phyloP scores from a whole-genome alignment of 2,113 vertebrate species.

The Nipponia nippon region DNA sequence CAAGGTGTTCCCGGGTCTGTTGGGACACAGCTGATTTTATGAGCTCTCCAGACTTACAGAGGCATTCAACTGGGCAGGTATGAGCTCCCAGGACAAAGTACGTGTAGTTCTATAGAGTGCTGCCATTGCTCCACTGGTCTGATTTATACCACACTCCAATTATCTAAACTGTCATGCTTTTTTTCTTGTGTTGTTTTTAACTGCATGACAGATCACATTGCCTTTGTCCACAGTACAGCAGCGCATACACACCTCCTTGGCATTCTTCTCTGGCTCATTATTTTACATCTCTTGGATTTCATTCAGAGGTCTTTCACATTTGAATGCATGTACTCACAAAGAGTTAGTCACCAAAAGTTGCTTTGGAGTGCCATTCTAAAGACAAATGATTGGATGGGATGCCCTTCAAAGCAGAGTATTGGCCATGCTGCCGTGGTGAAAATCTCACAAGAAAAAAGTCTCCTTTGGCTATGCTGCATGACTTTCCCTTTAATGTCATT shows the following conservation, averaged over 20 bases:
- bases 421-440: background rate
- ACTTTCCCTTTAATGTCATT: background rate
- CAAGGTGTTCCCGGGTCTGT: background rate
- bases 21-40: background rate
- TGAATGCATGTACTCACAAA: background rate
- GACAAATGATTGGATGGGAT: background rate
- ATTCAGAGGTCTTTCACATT: background rate
- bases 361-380: background rate
- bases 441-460: background rate
- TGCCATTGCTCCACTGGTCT: background rate
- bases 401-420: background rate
- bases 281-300: background rate
- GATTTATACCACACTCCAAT: background rate
- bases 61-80: background rate
- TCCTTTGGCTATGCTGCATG: background rate
- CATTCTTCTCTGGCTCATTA: background rate
- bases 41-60: background rate
- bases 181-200: background rate
- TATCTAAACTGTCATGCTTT: background rate
- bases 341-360: background rate
- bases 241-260: too few species aligned
- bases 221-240: background rate
- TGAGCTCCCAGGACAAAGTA: background rate
- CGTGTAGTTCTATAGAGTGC: background rate
- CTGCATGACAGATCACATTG: background rate